Conservation (phyloP, 2,113 vertebrate species). For the Tursiops truncatus region DNA sequence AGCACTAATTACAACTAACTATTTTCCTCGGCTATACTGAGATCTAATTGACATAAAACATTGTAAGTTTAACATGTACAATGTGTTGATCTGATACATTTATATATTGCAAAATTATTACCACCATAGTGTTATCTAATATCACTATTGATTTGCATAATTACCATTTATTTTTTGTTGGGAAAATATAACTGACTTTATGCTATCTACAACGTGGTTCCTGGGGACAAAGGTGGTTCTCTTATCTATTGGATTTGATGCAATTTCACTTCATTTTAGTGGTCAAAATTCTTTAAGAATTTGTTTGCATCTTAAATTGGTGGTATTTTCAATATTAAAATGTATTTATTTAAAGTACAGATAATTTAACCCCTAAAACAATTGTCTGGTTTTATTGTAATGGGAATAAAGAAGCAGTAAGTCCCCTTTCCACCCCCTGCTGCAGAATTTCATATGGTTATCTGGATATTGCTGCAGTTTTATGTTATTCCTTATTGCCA, state of each 20-base stretch:
- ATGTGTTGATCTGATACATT: neutral
- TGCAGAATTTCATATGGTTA: neutral
- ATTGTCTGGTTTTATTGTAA: neutral
- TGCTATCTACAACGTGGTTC: neutral
- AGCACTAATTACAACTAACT: neutral
- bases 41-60: neutral
- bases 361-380: neutral
- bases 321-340: neutral
- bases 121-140: neutral
- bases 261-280: neutral
- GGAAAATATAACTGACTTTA: neutral
- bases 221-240: neutral
- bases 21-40: neutral
- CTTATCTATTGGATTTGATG: neutral
- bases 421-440: rapidly evolving
- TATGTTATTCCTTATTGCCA: neutral
- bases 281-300: neutral
- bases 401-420: neutral
- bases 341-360: neutral
- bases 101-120: neutral
- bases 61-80: neutral
- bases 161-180: neutral
- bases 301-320: neutral
- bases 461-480: neutral
- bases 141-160: neutral